Evolutionary conservation across 2,888 invertebrate genomes (phyloP).

Genomic region (Acanthosoma haemorrhoidale): DNA sequence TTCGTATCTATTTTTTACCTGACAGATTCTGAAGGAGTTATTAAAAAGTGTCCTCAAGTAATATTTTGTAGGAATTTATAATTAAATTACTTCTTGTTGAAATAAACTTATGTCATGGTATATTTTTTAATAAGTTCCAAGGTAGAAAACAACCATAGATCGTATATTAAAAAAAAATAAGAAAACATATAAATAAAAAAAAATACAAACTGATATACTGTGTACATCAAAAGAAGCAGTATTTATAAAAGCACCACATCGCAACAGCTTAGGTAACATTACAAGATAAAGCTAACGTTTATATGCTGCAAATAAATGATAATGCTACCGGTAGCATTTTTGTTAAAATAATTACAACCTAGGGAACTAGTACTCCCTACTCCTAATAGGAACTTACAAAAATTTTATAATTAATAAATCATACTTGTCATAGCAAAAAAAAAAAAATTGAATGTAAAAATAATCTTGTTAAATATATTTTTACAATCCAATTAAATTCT

Average conservation of each 20-base stretch:
- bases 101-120: not conserved
- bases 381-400: conserved; percentile 7
- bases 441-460: conserved; percentile 5
- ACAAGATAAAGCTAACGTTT: too few relatives aligned
- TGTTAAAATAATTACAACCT: too few relatives aligned
- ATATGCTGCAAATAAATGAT: too few relatives aligned
- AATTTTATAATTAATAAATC: not conserved
- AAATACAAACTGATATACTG: conserved; percentile 4
- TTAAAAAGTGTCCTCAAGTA: too few relatives aligned
- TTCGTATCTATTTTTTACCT: too few relatives aligned
- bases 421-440: not conserved
- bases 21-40: too few relatives aligned
- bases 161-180: too few relatives aligned
- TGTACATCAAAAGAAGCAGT: not conserved
- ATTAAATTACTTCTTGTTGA: too few relatives aligned
- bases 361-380: not conserved
- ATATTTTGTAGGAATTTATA: too few relatives aligned
- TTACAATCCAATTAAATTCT: not conserved
- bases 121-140: conserved; percentile 7
- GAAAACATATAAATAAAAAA: not conserved
- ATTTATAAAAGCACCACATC: conserved; percentile 6
- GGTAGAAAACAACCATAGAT: too few relatives aligned
- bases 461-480: not conserved
- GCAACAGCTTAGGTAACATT: not conserved
- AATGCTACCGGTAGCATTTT: too few relatives aligned